phyloP scores from a whole-genome alignment of 2,113 vertebrate genomes.

The Ceratotherium simum region DNA sequence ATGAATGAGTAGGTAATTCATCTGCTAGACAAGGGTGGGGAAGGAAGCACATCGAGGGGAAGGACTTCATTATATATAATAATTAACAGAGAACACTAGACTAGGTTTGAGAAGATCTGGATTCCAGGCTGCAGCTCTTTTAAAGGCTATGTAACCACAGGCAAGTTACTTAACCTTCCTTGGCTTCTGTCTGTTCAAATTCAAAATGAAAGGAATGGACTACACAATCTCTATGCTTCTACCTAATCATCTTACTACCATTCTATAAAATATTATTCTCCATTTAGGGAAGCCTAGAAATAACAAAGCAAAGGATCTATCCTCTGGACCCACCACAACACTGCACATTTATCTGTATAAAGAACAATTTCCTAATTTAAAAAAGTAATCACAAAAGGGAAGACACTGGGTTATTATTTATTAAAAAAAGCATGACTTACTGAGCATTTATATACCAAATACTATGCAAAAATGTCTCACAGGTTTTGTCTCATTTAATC shows the following conservation, averaged over 20 bases:
- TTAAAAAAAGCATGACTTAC: conserved; percentile 15
- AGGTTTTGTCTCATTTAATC: conserved; percentile 50
- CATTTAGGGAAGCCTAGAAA: conserved; percentile 18
- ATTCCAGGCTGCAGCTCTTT: not conserved
- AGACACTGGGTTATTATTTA: conserved; percentile 33
- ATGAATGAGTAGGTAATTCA: not conserved
- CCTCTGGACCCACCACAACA: not conserved
- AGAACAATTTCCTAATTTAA: conserved; percentile 28
- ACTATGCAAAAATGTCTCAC: conserved; percentile 20
- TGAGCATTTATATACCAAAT: not conserved
- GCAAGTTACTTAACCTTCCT: not conserved
- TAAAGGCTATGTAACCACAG: not conserved
- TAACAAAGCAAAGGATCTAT: not conserved
- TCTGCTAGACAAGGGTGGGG: not conserved
- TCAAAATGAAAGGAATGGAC: conserved; percentile 19
- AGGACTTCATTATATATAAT: not conserved
- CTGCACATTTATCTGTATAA: not conserved
- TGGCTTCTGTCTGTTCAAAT: conserved; percentile 37
- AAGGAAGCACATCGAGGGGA: not conserved
- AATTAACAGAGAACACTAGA: not conserved
- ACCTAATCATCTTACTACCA: not conserved
- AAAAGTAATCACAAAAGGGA: conserved; percentile 1
- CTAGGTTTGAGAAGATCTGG: not conserved
- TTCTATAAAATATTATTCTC: conserved; percentile 25
- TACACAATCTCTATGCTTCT: not conserved